Percentiles rank a stretch among this genome's conserved stretches.
phyloP scores from a whole-genome alignment of 23 tunicate species.

The Trididemnum clinides region DNA sequence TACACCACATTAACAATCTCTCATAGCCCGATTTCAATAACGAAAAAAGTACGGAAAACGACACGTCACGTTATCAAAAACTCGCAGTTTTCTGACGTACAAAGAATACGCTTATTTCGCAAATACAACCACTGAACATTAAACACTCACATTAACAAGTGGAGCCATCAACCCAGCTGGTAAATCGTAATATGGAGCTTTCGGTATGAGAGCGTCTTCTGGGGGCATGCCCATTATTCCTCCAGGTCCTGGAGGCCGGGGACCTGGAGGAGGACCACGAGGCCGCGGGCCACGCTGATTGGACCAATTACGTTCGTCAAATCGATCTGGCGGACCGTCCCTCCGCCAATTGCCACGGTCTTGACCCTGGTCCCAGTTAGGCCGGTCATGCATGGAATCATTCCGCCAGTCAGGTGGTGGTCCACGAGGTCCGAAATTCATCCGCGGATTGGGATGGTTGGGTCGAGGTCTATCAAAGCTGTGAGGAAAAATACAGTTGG shows the following conservation, averaged over 20 bases:
- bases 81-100: too few species aligned
- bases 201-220: slow-evolving; percentile 73
- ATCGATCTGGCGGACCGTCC: not conserved
- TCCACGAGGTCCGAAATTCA: slow-evolving; percentile 14
- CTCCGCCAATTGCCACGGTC: slow-evolving; percentile 1
- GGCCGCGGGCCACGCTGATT: slow-evolving; percentile 12
- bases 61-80: too few species aligned
- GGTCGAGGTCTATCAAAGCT: slow-evolving; percentile 9
- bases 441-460: not conserved
- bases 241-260: slow-evolving; percentile 21
- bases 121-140: too few species aligned
- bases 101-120: too few species aligned
- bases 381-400: slow-evolving; percentile 9
- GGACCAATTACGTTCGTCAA: slow-evolving; percentile 7
- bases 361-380: slow-evolving; percentile 5
- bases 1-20: too few species aligned
- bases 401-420: slow-evolving; percentile 39
- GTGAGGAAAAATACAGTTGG: not conserved
- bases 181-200: slow-evolving; percentile 86
- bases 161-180: slow-evolving; percentile 99
- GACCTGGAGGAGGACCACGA: slow-evolving; percentile 28
- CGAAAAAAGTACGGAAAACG: too few species aligned
- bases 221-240: not conserved
- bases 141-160: slow-evolving; percentile 59
- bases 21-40: too few species aligned